phyloP scores from a whole-genome alignment of 2,888 invertebrate genomes.

The Orchestes rusci region DNA sequence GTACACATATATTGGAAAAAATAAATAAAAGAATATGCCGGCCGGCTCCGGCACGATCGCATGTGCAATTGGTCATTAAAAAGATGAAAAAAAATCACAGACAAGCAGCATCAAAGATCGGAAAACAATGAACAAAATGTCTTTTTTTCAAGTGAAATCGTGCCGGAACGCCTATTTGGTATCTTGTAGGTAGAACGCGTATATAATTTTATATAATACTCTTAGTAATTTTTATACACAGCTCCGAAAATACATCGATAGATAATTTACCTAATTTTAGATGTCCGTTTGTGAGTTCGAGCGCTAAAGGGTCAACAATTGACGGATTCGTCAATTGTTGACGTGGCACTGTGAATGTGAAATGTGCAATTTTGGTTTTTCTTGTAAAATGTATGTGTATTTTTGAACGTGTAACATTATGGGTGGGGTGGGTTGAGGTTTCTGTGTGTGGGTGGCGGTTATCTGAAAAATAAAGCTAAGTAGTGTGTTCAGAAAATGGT shows the following conservation, averaged over 20 bases:
- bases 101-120: not conserved
- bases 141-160: too few relatives aligned
- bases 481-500: not conserved
- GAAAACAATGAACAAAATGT: constrained; percentile 6
- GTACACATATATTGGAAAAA: constrained; percentile 43
- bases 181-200: constrained; percentile 37
- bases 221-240: constrained; percentile 40
- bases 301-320: too few relatives aligned
- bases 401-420: constrained; percentile 43
- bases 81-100: not conserved
- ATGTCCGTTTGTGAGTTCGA: constrained; percentile 34
- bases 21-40: constrained; percentile 28
- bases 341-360: constrained; percentile 2
- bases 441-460: too few relatives aligned
- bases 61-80: constrained; percentile 4
- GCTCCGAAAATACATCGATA: constrained; percentile 43
- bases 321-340: too few relatives aligned
- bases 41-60: not conserved
- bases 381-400: constrained; percentile 39
- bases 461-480: too few relatives aligned
- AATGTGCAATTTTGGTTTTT: constrained; percentile 16
- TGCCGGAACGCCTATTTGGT: too few relatives aligned
- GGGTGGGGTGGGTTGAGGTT: too few relatives aligned
- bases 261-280: constrained; percentile 40
- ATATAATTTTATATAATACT: constrained; percentile 34